phyloP scores from a whole-genome alignment of 2,888 invertebrate genomes.

The Cephus nigrinus region DNA sequence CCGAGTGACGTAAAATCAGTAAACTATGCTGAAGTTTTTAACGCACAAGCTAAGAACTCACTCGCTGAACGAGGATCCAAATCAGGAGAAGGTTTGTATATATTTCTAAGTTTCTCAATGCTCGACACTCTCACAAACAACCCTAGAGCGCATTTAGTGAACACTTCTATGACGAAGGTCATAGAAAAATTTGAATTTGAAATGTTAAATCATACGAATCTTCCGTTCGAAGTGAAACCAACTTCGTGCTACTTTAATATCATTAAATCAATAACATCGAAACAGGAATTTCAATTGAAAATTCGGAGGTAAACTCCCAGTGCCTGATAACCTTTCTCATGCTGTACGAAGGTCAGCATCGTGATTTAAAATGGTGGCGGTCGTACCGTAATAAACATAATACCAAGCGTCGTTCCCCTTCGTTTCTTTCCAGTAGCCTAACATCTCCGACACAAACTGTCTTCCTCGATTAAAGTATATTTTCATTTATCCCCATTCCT shows the following conservation, averaged over 20 bases:
- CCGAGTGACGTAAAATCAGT: slow-evolving; percentile 47
- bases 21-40: slow-evolving; percentile 87
- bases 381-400: neutral
- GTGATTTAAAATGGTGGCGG: slow-evolving; percentile 28
- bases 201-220: neutral
- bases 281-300: neutral
- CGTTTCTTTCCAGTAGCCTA: neutral
- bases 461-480: neutral
- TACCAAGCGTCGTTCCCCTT: neutral
- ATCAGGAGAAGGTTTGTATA: slow-evolving; percentile 78
- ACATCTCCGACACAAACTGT: neutral
- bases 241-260: neutral
- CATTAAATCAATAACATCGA: neutral
- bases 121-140: neutral
- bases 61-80: slow-evolving; percentile 85
- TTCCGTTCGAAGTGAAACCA: neutral
- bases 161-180: neutral
- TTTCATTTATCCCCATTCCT: neutral
- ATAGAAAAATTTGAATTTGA: neutral
- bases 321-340: neutral
- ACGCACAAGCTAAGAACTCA: slow-evolving; percentile 88
- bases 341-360: slow-evolving; percentile 20
- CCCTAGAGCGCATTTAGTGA: neutral
- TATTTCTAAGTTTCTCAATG: neutral
- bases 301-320: neutral